These are phyloP conservation scores for Oxycera nigricornis DNA, from an alignment of 2,888 invertebrate genomes.

Conservation along the genomic window DNA sequence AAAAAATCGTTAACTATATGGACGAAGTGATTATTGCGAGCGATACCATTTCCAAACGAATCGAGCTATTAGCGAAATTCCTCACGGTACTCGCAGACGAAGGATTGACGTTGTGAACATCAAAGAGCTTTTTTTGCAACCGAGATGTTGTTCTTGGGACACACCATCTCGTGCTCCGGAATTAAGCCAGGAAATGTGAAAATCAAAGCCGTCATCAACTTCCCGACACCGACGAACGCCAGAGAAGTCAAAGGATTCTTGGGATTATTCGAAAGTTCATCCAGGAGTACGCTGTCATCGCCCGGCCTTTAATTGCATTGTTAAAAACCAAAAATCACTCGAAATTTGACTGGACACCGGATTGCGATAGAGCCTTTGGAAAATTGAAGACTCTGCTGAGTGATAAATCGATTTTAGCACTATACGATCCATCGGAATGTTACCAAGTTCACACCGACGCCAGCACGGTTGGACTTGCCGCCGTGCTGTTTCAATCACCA, in stretches of 20 bases:
- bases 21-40: too few relatives aligned
- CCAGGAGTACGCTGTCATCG: background rate
- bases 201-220: too few relatives aligned
- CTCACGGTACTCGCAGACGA: too few relatives aligned
- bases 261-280: background rate
- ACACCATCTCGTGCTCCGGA: background rate
- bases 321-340: background rate
- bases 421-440: background rate
- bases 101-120: background rate
- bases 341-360: background rate
- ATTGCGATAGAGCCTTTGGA: background rate
- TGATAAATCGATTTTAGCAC: too few relatives aligned
- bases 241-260: background rate
- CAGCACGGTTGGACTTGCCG: background rate
- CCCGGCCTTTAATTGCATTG: background rate
- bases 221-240: background rate
- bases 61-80: too few relatives aligned
- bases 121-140: too few relatives aligned
- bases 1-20: too few relatives aligned
- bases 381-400: background rate
- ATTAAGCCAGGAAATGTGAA: background rate
- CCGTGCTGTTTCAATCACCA: too few relatives aligned
- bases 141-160: background rate
- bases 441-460: background rate
- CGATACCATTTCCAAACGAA: too few relatives aligned